A percentile compares a stretch with the other conserved stretches of the same genome.
These are phyloP conservation scores for Machimus atricapillus DNA, from an alignment of 2,888 invertebrate species.

Conservation along the genomic window DNA sequence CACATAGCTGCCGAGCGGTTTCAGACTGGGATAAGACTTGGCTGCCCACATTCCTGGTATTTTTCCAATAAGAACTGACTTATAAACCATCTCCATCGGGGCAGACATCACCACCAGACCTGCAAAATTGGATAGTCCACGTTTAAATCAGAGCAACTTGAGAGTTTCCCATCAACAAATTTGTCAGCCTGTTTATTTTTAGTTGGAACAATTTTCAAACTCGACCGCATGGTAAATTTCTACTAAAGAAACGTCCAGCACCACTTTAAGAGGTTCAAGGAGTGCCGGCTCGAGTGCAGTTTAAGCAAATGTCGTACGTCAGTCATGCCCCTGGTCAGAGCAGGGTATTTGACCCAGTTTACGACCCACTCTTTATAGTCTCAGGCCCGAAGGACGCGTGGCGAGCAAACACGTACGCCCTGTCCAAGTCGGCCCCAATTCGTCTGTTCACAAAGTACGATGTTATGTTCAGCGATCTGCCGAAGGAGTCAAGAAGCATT, in stretches of 20 bases:
- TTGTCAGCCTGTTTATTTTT: constrained; percentile 19
- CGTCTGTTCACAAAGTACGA: constrained; percentile 48
- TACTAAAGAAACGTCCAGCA: background rate
- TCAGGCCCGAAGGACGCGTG: constrained; percentile 47
- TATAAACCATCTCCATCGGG: constrained; percentile 83
- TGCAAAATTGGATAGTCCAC: constrained; percentile 54
- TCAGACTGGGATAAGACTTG: constrained; percentile 90
- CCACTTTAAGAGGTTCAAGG: background rate
- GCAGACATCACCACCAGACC: constrained; percentile 87
- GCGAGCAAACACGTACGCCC: constrained; percentile 45
- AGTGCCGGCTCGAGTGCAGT: background rate
- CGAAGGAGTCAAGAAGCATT: constrained; percentile 44
- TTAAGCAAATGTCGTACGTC: constrained; percentile 48
- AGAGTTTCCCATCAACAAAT: background rate
- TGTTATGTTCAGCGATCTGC: constrained; percentile 50
- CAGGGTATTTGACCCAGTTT: constrained; percentile 50
- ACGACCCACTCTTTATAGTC: constrained; percentile 48
- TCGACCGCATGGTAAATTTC: background rate
- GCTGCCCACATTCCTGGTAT: constrained; percentile 85
- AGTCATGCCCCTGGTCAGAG: constrained; percentile 47
- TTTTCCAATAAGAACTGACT: constrained; percentile 81
- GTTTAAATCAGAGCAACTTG: background rate
- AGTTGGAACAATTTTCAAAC: background rate
- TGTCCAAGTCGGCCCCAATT: constrained; percentile 47
- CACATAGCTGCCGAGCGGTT: constrained; percentile 87